Conservation (phyloP, 2,888 invertebrate genomes). For the Apantesis nais region DNA sequence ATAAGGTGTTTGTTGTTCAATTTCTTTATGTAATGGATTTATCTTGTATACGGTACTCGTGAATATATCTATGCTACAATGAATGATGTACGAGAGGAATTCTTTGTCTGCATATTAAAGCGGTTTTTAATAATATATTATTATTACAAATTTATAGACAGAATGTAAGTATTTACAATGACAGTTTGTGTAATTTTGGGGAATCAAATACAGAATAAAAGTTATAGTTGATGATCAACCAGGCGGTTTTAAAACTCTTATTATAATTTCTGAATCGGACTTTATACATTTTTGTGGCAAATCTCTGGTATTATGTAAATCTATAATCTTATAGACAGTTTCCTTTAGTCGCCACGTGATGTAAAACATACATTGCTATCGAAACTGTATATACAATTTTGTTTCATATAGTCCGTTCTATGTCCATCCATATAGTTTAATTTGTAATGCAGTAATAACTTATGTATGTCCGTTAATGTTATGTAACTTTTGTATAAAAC, state of each 20-base stretch:
- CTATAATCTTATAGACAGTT: background rate
- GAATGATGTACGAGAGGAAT: no score
- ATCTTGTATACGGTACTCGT: slow-evolving; percentile 18
- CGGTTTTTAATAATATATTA: no score
- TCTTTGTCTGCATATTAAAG: no score
- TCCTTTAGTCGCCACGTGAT: background rate
- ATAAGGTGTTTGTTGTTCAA: slow-evolving; percentile 14
- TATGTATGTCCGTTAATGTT: no score
- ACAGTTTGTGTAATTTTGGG: no score
- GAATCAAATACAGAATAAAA: no score
- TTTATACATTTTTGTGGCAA: no score
- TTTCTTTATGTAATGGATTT: slow-evolving; percentile 13
- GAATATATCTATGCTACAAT: no score
- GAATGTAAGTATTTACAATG: no score
- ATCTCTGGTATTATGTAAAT: no score
- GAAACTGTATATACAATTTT: background rate
- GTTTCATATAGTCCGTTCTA: background rate
- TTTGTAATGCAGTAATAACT: background rate
- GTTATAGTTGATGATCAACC: background rate
- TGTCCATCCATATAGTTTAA: background rate
- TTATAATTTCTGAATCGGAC: no score
- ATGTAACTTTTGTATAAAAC: background rate
- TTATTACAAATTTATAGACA: no score
- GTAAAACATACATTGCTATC: background rate
- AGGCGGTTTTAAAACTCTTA: background rate